Percentiles rank a stretch among this genome's conserved stretches.
Conservation (phyloP, 2,797 vertebrate species). For the Syngnathus acus region DNA sequence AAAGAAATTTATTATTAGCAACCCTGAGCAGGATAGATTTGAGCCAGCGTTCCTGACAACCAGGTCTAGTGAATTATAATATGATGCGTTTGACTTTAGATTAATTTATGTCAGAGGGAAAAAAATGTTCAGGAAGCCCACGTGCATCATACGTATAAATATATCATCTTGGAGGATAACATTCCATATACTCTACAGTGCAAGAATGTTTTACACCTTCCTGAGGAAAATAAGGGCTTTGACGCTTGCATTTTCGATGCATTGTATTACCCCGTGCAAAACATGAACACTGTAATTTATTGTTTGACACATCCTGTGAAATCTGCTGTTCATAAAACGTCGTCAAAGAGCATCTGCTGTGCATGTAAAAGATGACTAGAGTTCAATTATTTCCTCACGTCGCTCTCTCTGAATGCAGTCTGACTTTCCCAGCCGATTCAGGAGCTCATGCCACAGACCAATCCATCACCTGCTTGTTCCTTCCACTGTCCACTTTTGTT, state of each 20-base stretch:
- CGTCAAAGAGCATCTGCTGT: not conserved
- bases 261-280: not conserved
- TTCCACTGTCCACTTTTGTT: constrained; percentile 8
- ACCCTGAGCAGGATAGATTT: not conserved
- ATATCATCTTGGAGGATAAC: not conserved
- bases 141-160: not conserved
- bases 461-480: constrained; percentile 9
- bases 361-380: not conserved
- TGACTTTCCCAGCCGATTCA: constrained; percentile 2
- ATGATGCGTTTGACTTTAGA: not conserved
- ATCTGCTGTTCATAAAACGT: not conserved
- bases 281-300: not conserved
- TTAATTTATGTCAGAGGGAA: too few relatives aligned
- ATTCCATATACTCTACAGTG: not conserved
- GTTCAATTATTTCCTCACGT: not conserved
- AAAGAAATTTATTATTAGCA: not conserved
- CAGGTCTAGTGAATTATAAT: not conserved
- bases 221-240: not conserved
- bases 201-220: not conserved
- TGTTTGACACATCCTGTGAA: not conserved
- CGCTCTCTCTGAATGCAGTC: constrained; percentile 2
- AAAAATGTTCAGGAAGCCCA: not conserved
- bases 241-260: not conserved
- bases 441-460: constrained; percentile 4
- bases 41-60: not conserved